phyloP scores from a whole-genome alignment of 2,888 invertebrate genomes.

The Scotopteryx bipunctaria region DNA sequence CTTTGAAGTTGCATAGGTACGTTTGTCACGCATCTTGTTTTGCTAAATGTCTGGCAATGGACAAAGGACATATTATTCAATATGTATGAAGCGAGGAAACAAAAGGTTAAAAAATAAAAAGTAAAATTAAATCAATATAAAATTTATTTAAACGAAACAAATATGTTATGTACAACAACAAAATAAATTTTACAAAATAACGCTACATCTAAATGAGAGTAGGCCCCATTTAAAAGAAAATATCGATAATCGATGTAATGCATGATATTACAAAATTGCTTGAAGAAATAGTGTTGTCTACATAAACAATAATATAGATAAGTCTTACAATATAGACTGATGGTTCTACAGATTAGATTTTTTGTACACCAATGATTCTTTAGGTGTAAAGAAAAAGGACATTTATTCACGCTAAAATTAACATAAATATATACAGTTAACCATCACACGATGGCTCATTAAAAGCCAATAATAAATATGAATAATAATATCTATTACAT shows the following conservation, averaged over 20 bases:
- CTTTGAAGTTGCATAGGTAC: no score
- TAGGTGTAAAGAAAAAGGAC: slow-evolving; percentile 32
- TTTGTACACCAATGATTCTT: slow-evolving; percentile 28
- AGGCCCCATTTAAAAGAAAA: slow-evolving; percentile 46
- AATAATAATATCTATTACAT: slow-evolving; percentile 44
- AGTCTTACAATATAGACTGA: slow-evolving; percentile 3
- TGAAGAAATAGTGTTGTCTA: slow-evolving; percentile 14
- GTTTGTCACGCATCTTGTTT: no score
- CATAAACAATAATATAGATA: slow-evolving; percentile 12
- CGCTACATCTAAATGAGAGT: slow-evolving; percentile 60
- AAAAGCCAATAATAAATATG: slow-evolving; percentile 41
- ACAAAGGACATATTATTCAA: slow-evolving; percentile 20
- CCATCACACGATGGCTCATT: slow-evolving; percentile 34
- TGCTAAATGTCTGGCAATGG: slow-evolving; percentile 7
- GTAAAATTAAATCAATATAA: slow-evolving; percentile 62
- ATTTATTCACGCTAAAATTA: slow-evolving; percentile 38
- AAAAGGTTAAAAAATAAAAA: slow-evolving; percentile 52
- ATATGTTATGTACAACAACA: slow-evolving; percentile 72
- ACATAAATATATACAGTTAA: slow-evolving; percentile 50
- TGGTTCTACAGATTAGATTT: not conserved
- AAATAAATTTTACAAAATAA: slow-evolving; percentile 57
- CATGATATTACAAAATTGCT: not conserved
- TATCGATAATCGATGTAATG: slow-evolving; percentile 9
- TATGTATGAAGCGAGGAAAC: slow-evolving; percentile 39
- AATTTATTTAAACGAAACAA: slow-evolving; percentile 74